Base-by-base conservation (phyloP, 2,797 vertebrate species). In the Stomatorhinus walkeri region DNA sequence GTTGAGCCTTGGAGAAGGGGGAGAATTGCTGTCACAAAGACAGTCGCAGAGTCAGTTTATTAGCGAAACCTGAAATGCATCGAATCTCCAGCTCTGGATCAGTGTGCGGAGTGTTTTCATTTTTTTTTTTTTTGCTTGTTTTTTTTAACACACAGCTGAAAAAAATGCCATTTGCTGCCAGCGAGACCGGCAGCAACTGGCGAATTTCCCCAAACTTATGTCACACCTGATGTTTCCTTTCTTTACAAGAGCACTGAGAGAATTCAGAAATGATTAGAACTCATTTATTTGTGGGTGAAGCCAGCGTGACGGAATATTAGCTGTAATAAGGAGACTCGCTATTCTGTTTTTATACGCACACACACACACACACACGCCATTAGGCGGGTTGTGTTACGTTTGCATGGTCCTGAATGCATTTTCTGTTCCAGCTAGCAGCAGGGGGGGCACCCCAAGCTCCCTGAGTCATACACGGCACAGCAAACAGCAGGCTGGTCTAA, bases 71-170 rank as follows among this genome's bases (percentile, higher is more conserved):
- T 94, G 95, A 93, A 95, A 95, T 95, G 94, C 91, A 93, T 95
- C 94, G 93, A 96, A 95, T 96, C 94, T 93, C 92, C 92, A 93
- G 93, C 68, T 59, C 94, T 94, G 93, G 94, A 96, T 96, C 94
- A 94, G 94, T 94, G 94, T 93, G 91, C 92, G 95, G 95, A 93
- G 93, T 95, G 94, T 95, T 96, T 96, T 94, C 95, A 91, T 93
- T 93, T 92, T 94, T 95, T 95, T 94, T 68, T 93, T 92, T 94
- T 4, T 95, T 95, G 94, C 2, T 88, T 22, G 28, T 32, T 88
- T 85, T 84, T 84, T 40, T 40, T 54, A 40, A 51, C 28, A 61
- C 51, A 12, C 9, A 40, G 48, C 28, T 52, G 72, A 43, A 79
- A 79, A 72, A 86, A 88, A 14, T 87, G 91, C 89, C 91, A 86